Base-by-base conservation (phyloP, 2,797 vertebrate genomes). In the Microtus obscurus region DNA sequence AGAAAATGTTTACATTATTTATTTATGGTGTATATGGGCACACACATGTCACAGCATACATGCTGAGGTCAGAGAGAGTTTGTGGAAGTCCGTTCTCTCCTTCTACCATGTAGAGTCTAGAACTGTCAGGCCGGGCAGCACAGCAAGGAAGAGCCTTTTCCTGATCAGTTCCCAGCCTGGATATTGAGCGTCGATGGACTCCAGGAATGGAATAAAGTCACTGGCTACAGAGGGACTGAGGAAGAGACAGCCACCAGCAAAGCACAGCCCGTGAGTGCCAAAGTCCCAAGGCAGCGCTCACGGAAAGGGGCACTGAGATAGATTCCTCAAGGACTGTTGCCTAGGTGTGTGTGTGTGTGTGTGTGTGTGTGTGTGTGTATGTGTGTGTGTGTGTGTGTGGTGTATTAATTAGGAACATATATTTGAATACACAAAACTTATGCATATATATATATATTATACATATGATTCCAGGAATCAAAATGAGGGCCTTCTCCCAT, bases 321-420 rank as follows among this genome's bases (percentile, higher is more conserved):
- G 3, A 53, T 16, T 65, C 65, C 71, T 27, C 5, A 31, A 71
- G 77, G 67, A 25, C 43, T 0, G 6, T 2, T 0, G 0, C 27
- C 2, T 11, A 0, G 48, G 48, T 27, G 5, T 56, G 53, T 56
- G 53, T 56, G 53, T 56, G 51, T 53, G 51, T 53, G 51, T 53
- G 51, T 53, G 51, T 51, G 51, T 51, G 51, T 51, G 51, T 13
- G 48, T 51, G 51, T 51, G 48, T 51, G 51, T 53, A 14, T 53
- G 51, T 48, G 48, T 48, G 48, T n/a, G n/a, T 45, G 43, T 45
- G 45, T 45, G 43, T 45, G 43, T 45, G 6, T 45, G 43, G 43
- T 45, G 43, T 45, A 45, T 45, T 45, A 45, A 45, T 45, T 45
- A 45, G 45, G 45, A 45, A 45, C 45, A 45, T 45, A 45, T 45